Conservation (phyloP, 1,140 invertebrate species). For the Drosophila punjabiensis region DNA sequence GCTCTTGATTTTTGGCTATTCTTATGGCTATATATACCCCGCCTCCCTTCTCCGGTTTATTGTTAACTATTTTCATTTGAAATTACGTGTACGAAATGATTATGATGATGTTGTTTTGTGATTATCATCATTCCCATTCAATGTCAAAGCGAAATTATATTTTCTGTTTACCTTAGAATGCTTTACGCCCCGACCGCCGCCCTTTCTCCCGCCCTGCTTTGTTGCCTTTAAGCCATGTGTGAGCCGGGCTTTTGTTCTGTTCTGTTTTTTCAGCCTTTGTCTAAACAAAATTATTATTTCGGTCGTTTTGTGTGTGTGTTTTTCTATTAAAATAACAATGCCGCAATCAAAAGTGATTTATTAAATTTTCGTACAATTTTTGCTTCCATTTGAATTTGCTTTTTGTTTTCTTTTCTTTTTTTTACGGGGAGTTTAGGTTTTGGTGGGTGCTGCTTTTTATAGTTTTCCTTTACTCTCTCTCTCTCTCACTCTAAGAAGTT, state of each 20-base stretch:
- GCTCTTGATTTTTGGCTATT: conserved; percentile 20
- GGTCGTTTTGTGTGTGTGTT: conserved; percentile 19
- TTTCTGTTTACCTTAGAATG: conserved; percentile 65
- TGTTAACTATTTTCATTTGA: conserved; percentile 46
- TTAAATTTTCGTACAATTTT: conserved; percentile 64
- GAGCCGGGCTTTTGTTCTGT: conserved; percentile 59
- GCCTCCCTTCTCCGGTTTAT: conserved; percentile 1
- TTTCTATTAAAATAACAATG: conserved; percentile 80
- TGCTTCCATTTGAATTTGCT: conserved; percentile 39
- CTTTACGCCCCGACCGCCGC: background rate
- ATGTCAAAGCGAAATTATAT: conserved; percentile 56
- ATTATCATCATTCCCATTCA: conserved; percentile 52
- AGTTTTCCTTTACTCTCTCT: background rate
- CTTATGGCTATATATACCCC: background rate
- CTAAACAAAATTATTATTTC: conserved; percentile 63
- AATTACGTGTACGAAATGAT: conserved; percentile 59
- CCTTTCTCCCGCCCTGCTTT: conserved; percentile 35
- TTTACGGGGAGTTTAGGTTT: background rate
- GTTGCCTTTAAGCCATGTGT: conserved; percentile 68
- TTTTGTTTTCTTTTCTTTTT: background rate
- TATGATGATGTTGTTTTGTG: conserved; percentile 65
- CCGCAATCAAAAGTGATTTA: conserved; percentile 78
- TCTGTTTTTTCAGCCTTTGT: conserved; percentile 43
- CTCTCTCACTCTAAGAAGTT: conserved; percentile 28
- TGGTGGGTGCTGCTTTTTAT: too few relatives aligned